Evolutionary conservation across 2,113 vertebrate species (phyloP).

Genomic region (Myrmecophaga tridactyla): DNA sequence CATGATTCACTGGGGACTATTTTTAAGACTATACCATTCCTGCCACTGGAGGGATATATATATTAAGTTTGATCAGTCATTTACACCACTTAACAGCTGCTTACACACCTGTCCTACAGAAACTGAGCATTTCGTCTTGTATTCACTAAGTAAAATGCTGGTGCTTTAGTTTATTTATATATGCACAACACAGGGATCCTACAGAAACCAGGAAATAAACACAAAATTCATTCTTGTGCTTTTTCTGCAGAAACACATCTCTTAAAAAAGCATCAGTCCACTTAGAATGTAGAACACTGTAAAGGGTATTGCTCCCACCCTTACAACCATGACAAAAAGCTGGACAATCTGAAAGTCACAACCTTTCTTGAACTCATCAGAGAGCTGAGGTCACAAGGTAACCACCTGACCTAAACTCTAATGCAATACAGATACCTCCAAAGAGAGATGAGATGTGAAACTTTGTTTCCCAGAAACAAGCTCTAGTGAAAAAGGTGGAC

Average conservation of each 20-base stretch:
- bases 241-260: neutral
- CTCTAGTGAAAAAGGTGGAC: neutral
- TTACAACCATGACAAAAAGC: neutral
- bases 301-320: neutral
- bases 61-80: neutral
- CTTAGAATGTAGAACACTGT: neutral
- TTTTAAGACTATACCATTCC: neutral
- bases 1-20: neutral
- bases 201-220: neutral
- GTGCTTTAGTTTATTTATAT: conserved; percentile 4
- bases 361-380: neutral
- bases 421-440: neutral
- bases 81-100: neutral
- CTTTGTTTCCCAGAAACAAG: neutral
- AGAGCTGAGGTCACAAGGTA: neutral
- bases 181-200: neutral
- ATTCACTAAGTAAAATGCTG: neutral
- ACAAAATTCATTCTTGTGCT: neutral
- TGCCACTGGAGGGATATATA: neutral
- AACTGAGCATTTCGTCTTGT: neutral
- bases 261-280: neutral
- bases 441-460: neutral
- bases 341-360: neutral
- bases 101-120: neutral
- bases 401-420: neutral